Percentiles rank a stretch among this genome's conserved stretches.
phyloP scores from a whole-genome alignment of 2,113 vertebrate species.

The Calidris pygmaea region DNA sequence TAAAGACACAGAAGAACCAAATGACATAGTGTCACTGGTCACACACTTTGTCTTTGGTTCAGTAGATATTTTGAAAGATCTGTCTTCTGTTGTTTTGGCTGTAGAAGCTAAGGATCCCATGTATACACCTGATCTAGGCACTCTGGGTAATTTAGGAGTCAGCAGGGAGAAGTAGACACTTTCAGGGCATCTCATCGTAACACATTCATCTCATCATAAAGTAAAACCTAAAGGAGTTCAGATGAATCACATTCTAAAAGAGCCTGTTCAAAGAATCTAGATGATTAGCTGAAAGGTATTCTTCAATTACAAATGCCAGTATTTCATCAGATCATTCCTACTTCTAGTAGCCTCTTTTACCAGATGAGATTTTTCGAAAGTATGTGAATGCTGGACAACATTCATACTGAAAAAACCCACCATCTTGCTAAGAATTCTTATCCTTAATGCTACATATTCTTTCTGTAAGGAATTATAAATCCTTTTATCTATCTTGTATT shows the following conservation, averaged over 20 bases:
- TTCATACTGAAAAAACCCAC: not conserved
- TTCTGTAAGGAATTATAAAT: not conserved
- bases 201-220: not conserved
- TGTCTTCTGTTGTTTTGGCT: not conserved
- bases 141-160: not conserved
- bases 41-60: not conserved
- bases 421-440: not conserved
- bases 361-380: not conserved
- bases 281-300: conserved; percentile 18
- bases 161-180: not conserved
- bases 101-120: not conserved
- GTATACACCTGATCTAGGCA: not conserved
- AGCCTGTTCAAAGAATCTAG: not conserved
- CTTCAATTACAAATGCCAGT: not conserved
- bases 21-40: not conserved
- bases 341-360: not conserved
- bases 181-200: too few relatives aligned
- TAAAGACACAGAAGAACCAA: not conserved
- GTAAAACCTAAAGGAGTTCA: not conserved
- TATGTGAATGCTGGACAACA: not conserved
- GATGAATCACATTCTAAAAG: not conserved
- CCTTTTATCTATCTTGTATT: not conserved
- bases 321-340: not conserved
- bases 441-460: not conserved
- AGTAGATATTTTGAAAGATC: not conserved